phyloP scores from a whole-genome alignment of 2,888 invertebrate species.

The Pherbina coryleti region DNA sequence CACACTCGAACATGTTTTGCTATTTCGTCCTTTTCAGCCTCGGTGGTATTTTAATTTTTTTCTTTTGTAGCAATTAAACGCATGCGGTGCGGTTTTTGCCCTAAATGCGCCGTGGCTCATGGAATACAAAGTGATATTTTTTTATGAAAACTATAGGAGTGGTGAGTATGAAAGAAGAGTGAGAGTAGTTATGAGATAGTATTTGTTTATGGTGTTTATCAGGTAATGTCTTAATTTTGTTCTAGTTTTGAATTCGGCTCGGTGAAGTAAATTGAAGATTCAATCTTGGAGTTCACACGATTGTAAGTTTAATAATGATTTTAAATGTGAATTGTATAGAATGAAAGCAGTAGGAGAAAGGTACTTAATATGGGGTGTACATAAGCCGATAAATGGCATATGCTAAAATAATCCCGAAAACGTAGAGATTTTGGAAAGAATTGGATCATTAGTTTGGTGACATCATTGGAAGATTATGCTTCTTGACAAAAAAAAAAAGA shows the following conservation, averaged over 20 bases:
- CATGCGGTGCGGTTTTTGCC: slow-evolving; percentile 61
- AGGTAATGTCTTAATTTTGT: not conserved
- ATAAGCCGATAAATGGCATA: no score
- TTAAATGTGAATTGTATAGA: no score
- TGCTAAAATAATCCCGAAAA: no score
- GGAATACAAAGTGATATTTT: slow-evolving; percentile 31
- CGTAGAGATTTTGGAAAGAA: no score
- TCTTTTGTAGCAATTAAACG: slow-evolving; percentile 65
- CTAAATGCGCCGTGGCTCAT: slow-evolving; percentile 27
- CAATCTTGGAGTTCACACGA: not conserved
- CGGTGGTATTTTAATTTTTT: slow-evolving; percentile 51
- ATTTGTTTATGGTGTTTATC: not conserved
- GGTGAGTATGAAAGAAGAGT: no score
- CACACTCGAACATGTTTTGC: slow-evolving; percentile 16
- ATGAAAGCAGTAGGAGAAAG: no score
- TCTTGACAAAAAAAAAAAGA: no score
- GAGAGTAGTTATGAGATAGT: not conserved
- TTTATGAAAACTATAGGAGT: not conserved
- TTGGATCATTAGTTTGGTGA: no score
- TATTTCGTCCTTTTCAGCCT: slow-evolving; percentile 40
- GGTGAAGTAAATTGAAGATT: not conserved
- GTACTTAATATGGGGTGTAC: no score
- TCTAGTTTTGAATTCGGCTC: not conserved
- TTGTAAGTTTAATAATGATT: not conserved
- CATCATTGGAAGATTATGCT: no score